Evolutionary conservation across 2,888 invertebrate genomes (phyloP), one percentile per base, ranked within the genome.

Genomic region (Eristalinus sepulchralis): DNA sequence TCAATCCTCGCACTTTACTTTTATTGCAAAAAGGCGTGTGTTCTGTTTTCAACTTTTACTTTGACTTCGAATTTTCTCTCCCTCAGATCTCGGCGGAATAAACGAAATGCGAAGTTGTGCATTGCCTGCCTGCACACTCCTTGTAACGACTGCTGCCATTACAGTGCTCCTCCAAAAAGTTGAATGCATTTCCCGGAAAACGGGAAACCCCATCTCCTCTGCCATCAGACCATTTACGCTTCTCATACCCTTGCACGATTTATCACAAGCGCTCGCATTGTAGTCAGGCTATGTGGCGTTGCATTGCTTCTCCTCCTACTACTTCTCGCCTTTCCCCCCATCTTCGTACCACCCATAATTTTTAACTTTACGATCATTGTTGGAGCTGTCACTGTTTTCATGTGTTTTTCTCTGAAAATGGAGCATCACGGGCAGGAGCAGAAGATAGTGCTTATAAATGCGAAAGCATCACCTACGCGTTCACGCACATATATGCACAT

Each of bases 351-450:
- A 73, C 71, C 72, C 73, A 85, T 85, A 85, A 82, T 82, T 85
- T 85, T 85, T 85, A 82, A 77, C 85, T 85, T 85, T 77, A 85
- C 82, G 72, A 85, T 82, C 85, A 77, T 85, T 82, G 81, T 82
- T 82, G 82, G 63, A 70, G 82, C 77, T 82, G 82, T 82, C 85
- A 67, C 77, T 82, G 64, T 81, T 76, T 76, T 81, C 75, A 84
- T 80, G 80, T 84, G 80, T 62, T 80, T 75, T 36, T 68, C 83
- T 33, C 57, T 24, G 17, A 60, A 83, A 75, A 75, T 70, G 70
- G 75, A 79, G 17, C 79, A 79, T 31, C 39, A 39, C 47, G 22
- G 34, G 27, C 11, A 47, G 22, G 36, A n/a, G 22, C 17, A 22
- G 22, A 31, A 63, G 64, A 75, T 80, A 75, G 75, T 79, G 53